These are phyloP conservation scores for Trichogramma pretiosum DNA, from an alignment of 1,140 invertebrate genomes.

Conservation along the genomic window DNA sequence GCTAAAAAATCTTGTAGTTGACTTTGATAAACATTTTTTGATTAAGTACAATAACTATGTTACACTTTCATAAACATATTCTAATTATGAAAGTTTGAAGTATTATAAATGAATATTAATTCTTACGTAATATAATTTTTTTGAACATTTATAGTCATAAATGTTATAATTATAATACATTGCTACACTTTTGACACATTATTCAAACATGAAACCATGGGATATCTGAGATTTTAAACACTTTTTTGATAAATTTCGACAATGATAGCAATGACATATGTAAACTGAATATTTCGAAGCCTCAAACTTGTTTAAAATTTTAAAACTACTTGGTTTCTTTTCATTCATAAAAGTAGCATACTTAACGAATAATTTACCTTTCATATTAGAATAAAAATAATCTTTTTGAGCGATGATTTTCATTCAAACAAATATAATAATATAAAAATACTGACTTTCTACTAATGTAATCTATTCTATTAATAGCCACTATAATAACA, in stretches of 20 bases:
- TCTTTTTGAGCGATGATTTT: constrained; percentile 1
- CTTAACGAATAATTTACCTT: constrained; percentile 5
- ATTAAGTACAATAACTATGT: not conserved
- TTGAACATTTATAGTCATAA: not conserved
- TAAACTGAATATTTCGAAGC: not conserved
- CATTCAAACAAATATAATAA: constrained; percentile 22
- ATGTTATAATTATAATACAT: not conserved
- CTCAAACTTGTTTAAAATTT: not conserved
- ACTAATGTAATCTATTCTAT: constrained; percentile 28
- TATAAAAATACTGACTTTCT: constrained; percentile 40
- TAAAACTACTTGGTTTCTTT: constrained; percentile 5
- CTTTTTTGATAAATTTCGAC: constrained; percentile 11
- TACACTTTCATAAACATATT: not conserved
- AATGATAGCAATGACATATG: not conserved
- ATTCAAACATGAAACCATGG: constrained; percentile 10
- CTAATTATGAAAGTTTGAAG: not conserved
- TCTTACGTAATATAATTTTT: not conserved
- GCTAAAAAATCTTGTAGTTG: no score
- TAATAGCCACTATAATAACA: constrained; percentile 21
- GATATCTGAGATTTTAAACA: not conserved
- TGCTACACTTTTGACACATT: not conserved
- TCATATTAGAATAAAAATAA: constrained; percentile 2
- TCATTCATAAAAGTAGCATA: no score
- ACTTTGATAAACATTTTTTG: not conserved
- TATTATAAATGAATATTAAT: not conserved